Base-by-base conservation (phyloP, 2,113 vertebrate species). In the Ptilorrhoa leucosticta region DNA sequence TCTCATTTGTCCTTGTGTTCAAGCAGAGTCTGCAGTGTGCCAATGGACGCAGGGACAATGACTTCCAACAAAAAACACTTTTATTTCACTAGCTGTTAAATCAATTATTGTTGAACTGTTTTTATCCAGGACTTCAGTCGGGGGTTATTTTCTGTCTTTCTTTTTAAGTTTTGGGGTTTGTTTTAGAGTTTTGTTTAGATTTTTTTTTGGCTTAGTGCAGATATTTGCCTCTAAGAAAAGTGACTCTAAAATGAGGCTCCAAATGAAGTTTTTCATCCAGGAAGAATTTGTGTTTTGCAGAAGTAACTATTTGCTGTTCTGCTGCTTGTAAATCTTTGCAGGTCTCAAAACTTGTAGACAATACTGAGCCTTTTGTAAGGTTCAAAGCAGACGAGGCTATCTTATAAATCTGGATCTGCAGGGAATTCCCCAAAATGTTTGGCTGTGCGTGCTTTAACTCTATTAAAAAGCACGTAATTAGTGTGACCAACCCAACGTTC, bases 401-500 rank as follows among this genome's bases (percentile, higher is more conserved):
- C 24, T 16, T 17, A 8, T 19, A 39, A 65, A 30, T 33, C 23
- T 56, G 31, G 4, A 30, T 44, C 23, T 68, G 39, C 33, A 76
- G 50, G 53, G 31, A 69, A 20, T 39, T 47, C 53, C 39, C 24
- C 39, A 6, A 5, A 50, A 7, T 3, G 3, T 26, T 68, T 35
- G 51, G 21, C 30, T 47, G 28, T 31, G 3, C 17, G 30, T 45
- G 53, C 35, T 84, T 76, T 28, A 35, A 20, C 33, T 11, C 16
- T 30, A 20, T 60, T 47, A 42, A 58, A 44, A 70, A 39, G 6
- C 44, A 2, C 12, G 27, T 40, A 2, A 20, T 68, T 4, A 9
- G 12, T 3, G 23, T 15, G 33, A 16, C 9, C 15, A 11, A 1
- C 5, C 39, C 21, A 4, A 11, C 7, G 1, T 89, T 51, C 28